A percentile compares a stretch with the other conserved stretches of the same genome.
Conservation (phyloP, 2,888 invertebrate species). For the Zootermopsis nevadensis region DNA sequence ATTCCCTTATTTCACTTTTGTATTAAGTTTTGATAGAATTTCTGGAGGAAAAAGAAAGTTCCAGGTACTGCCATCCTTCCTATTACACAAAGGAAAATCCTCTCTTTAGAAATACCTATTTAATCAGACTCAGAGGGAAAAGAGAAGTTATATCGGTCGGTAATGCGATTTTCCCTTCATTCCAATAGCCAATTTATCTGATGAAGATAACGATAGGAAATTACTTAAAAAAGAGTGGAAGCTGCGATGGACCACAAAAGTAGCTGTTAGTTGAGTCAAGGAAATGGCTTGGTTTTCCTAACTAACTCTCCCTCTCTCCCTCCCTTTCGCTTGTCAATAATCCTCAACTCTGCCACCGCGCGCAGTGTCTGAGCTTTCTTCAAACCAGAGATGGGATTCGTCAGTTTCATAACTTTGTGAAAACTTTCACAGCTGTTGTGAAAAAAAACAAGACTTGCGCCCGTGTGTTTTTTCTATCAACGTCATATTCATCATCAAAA, state of each 20-base stretch:
- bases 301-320: background rate
- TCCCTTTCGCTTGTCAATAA: background rate
- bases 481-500: no score
- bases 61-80: background rate
- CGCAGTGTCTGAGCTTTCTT: background rate
- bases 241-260: slow-evolving; percentile 13
- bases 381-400: background rate
- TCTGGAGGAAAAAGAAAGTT: background rate
- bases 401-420: background rate
- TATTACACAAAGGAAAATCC: background rate
- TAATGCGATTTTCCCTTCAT: slow-evolving; percentile 26
- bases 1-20: background rate
- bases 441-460: no score
- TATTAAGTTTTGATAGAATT: background rate
- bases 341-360: background rate
- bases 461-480: no score
- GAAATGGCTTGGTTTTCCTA: background rate
- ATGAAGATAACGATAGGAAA: slow-evolving; percentile 35
- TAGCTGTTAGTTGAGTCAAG: slow-evolving; percentile 1
- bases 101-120: slow-evolving; percentile 30
- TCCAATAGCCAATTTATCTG: slow-evolving; percentile 37
- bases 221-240: slow-evolving; percentile 27
- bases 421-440: background rate
- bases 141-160: background rate
- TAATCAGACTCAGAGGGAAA: slow-evolving; percentile 2